These are phyloP conservation scores for Megalops cyprinoides DNA, from an alignment of 2,797 vertebrate genomes.

Conservation along the genomic window DNA sequence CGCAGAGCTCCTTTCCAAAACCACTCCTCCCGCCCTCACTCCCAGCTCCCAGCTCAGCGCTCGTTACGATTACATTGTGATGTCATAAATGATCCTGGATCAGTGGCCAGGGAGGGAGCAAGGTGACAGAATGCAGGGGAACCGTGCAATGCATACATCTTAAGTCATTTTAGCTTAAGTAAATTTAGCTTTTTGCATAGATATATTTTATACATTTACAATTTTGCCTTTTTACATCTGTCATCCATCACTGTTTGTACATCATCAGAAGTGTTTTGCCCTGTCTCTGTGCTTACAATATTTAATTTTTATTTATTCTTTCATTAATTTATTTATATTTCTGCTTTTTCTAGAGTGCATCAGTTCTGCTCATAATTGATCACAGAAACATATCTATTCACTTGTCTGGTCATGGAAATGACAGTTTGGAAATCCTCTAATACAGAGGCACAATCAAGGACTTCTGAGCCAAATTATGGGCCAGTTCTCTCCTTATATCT, in stretches of 20 bases:
- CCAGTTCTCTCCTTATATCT: constrained; percentile 1
- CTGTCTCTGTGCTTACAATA: neutral
- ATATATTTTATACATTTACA: too few relatives aligned
- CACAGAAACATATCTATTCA: neutral
- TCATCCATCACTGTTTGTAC: neutral
- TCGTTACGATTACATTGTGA: neutral
- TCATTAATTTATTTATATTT: neutral
- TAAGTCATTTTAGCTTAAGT: neutral
- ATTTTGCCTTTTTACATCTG: neutral
- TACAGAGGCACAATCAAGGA: constrained; percentile 16
- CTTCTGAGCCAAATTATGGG: constrained; percentile 21
- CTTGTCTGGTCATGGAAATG: neutral
- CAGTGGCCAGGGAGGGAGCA: neutral
- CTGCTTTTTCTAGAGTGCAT: neutral
- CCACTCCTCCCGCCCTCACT: neutral
- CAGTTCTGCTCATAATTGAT: neutral
- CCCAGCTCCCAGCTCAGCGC: neutral
- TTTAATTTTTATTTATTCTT: neutral
- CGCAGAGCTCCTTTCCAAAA: too few relatives aligned
- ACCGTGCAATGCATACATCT: neutral
- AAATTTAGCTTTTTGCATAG: too few relatives aligned
- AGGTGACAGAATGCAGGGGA: neutral
- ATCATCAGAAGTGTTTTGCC: neutral
- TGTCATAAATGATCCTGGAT: neutral
- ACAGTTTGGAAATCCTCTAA: neutral